Evolutionary conservation across 2,797 vertebrate genomes (phyloP).

Genomic region (Malacoctenus gilli): DNA sequence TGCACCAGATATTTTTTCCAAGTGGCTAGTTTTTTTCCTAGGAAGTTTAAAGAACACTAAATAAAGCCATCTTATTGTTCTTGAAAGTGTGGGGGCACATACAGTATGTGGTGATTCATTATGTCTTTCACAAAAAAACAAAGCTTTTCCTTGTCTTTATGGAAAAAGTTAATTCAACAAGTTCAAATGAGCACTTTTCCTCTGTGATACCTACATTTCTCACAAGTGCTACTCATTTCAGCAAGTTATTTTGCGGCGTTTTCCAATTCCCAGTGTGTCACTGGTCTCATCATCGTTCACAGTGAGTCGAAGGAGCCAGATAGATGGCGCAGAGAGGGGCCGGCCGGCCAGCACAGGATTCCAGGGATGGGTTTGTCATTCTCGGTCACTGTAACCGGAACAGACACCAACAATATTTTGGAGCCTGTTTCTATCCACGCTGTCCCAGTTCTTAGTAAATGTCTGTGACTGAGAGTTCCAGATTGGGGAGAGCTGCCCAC

Average conservation of each 20-base stretch:
- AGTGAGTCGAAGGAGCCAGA: background rate
- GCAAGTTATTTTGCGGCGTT: background rate
- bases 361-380: background rate
- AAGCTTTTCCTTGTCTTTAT: too few relatives aligned
- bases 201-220: background rate
- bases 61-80: too few relatives aligned
- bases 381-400: constrained; percentile 15
- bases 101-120: too few relatives aligned
- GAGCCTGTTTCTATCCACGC: constrained; percentile 13
- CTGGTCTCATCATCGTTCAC: background rate
- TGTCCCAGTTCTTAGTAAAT: constrained; percentile 33
- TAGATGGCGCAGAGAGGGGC: background rate
- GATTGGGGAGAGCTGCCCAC: constrained; percentile 43
- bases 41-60: too few relatives aligned
- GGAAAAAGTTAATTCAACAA: too few relatives aligned
- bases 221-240: background rate
- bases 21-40: too few relatives aligned
- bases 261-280: background rate
- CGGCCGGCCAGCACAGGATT: background rate
- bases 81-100: too few relatives aligned
- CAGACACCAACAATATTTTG: constrained; percentile 19
- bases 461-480: constrained; percentile 32
- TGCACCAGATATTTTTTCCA: too few relatives aligned
- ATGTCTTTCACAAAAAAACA: too few relatives aligned
- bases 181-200: background rate